Conservation (phyloP, 1,140 invertebrate genomes). For the Hetaerina americana region DNA sequence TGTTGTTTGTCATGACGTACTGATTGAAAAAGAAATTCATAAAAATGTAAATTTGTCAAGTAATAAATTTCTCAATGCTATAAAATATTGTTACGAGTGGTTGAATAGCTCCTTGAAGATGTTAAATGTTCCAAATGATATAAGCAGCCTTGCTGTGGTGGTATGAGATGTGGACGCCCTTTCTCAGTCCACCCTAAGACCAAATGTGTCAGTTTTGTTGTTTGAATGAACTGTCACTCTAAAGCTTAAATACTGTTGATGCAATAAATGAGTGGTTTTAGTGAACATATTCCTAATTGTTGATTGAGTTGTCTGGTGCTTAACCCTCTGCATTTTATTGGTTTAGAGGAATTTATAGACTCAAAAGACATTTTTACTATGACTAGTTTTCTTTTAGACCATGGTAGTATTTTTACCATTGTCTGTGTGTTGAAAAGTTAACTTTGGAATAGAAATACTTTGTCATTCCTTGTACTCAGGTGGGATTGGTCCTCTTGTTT, state of each 20-base stretch:
- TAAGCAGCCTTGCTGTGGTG: neutral
- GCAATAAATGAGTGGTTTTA: neutral
- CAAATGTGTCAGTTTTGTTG: neutral
- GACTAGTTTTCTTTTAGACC: neutral
- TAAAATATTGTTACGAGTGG: neutral
- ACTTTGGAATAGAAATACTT: neutral
- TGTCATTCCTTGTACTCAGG: neutral
- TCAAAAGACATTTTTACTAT: neutral
- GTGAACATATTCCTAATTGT: neutral
- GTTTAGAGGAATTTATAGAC: neutral
- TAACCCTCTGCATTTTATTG: neutral
- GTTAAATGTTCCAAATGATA: neutral
- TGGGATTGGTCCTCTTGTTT: neutral
- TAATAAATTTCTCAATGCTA: neutral
- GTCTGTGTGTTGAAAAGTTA: neutral
- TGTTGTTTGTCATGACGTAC: neutral
- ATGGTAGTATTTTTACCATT: neutral
- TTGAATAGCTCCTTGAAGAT: too few species aligned
- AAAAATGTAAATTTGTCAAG: neutral
- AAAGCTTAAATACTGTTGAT: neutral
- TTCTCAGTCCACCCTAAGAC: neutral
- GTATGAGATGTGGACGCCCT: neutral
- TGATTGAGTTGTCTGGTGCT: neutral
- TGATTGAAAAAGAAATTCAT: neutral
- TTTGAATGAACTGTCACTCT: neutral